These are phyloP conservation scores for Resseliella maxima DNA, from an alignment of 2,888 invertebrate species.

Conservation along the genomic window DNA sequence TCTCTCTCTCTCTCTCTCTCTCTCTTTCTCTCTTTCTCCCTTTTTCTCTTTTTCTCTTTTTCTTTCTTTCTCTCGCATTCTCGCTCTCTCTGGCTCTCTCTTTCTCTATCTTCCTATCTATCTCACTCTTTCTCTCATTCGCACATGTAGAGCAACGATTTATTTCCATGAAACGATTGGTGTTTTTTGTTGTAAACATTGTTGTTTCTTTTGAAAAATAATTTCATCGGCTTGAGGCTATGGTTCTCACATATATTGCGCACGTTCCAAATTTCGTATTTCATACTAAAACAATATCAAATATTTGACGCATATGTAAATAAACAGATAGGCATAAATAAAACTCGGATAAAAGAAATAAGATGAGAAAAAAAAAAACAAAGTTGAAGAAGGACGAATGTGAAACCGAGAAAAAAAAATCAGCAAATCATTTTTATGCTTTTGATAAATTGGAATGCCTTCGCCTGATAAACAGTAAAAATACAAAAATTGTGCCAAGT, in stretches of 20 bases:
- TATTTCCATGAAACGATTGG: constrained; percentile 11
- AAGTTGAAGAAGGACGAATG: too few species aligned
- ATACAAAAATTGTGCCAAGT: neutral
- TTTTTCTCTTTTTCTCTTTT: too few species aligned
- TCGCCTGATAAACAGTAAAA: neutral
- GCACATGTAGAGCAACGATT: too few species aligned
- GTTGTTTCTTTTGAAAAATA: neutral
- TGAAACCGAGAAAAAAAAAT: neutral
- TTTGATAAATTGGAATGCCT: neutral
- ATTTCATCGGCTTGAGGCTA: neutral
- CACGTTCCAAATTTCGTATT: neutral
- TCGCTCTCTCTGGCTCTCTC: too few species aligned
- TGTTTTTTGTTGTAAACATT: neutral
- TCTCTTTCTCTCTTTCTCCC: too few species aligned
- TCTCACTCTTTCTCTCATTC: too few species aligned
- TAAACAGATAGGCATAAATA: neutral
- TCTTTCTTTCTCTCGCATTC: too few species aligned
- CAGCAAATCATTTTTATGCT: neutral
- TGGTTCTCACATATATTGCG: neutral
- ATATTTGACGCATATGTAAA: constrained; percentile 12
- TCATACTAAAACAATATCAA: neutral
- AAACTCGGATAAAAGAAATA: too few species aligned
- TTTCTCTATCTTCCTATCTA: too few species aligned
- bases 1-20: too few species aligned
- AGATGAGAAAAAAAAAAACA: too few species aligned